Evolutionary conservation across 2,888 invertebrate genomes (phyloP), one percentile per base, ranked within the genome.

Genomic region (Exocentrus adspersus): DNA sequence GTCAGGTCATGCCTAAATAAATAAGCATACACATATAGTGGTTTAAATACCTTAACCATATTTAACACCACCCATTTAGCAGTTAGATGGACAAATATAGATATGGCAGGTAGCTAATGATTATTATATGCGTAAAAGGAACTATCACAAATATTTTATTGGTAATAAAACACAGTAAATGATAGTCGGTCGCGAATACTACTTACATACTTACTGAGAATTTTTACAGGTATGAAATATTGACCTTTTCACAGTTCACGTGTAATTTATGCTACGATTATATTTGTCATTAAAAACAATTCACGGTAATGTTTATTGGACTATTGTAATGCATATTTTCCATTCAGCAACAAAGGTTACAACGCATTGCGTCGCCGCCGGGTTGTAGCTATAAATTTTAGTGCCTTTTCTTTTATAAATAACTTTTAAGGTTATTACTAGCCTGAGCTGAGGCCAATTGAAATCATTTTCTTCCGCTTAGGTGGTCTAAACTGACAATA

Each of bases 61-160:
- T 53, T 53, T 53, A 53, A 37, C 53, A 19, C 21, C 53, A 41
- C 41, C 37, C 53, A 48, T 48, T 48, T 48, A 48, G 48, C 48
- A 14, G 7, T 21, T n/a, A 53, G 53, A 53, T 53, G 53, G 20
- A 53, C 37, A 53, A 37, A 53, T 53, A 53, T 53, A 53, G 37
- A 53, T 53, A 53, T 53, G 53, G 41, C 53, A 53, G 53, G 53
- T 53, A 53, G 53, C 53, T 53, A 53, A 53, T 53, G 53, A 53
- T 37, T 53, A 53, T 53, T 41, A 41, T 32, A 21, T 41, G 41
- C 41, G 41, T 41, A 53, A 53, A 53, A 53, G 53, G 53, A 41
- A 53, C 41, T 53, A 53, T 53, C 53, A 32, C 53, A 20, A 53
- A 53, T 53, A 53, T 53, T 53, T 53, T 53, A 53, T 19, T 53